A percentile compares a stretch with the other conserved stretches of the same genome.
Evolutionary conservation across 2,888 invertebrate species (phyloP).

Genomic region (Acholoe squamosa): DNA sequence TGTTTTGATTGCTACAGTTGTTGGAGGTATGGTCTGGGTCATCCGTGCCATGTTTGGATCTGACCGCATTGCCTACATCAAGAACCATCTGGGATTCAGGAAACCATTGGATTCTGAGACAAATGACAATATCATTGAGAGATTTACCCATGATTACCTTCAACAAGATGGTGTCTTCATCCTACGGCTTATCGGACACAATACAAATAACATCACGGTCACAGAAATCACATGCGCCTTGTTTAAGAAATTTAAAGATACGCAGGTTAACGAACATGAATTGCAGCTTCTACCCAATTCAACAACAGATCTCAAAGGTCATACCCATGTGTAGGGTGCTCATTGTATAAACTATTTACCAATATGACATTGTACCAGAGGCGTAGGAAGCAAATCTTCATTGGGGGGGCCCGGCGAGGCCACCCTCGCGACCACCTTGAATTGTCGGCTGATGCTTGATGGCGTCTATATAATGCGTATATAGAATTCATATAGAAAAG

Average conservation of each 20-base stretch:
- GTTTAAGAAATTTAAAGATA: slow-evolving; percentile 17
- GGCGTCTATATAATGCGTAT: too few species aligned
- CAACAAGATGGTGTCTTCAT: slow-evolving; percentile 62
- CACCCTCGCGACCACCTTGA: too few species aligned
- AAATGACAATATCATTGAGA: neutral
- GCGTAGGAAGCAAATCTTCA: too few species aligned
- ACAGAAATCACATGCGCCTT: slow-evolving; percentile 28
- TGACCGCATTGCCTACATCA: slow-evolving; percentile 33
- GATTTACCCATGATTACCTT: slow-evolving; percentile 53
- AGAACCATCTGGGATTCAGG: slow-evolving; percentile 25
- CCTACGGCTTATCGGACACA: slow-evolving; percentile 53
- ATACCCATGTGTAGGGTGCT: neutral
- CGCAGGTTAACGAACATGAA: neutral
- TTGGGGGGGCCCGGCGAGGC: too few species aligned
- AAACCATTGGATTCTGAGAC: neutral
- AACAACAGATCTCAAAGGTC: neutral
- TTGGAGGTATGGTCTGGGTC: slow-evolving; percentile 9
- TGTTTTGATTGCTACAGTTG: neutral
- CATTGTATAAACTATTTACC: too few species aligned
- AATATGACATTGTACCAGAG: too few species aligned
- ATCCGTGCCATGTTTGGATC: neutral
- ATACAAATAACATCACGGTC: slow-evolving; percentile 57
- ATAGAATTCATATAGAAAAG: too few species aligned
- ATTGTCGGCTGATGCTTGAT: too few species aligned
- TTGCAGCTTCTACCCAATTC: neutral